Base-by-base conservation (phyloP, 2,888 invertebrate species). In the Hanleya hanleyi region DNA sequence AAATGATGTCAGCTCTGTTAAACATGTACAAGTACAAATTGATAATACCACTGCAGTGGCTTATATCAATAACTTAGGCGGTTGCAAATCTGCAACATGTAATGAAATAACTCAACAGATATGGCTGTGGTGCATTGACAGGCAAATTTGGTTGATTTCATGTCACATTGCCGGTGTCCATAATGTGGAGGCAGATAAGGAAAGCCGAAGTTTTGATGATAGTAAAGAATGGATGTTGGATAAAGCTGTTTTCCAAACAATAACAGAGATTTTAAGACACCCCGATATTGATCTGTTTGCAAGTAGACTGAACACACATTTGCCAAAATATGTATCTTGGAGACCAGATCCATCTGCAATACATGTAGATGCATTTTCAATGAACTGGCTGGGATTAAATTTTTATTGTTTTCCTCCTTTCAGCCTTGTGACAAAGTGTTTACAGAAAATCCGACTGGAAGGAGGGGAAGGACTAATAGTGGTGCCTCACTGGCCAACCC, bases 241-340 rank as follows among this genome's bases (percentile, higher is more conserved):
- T 22, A 36, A 18, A 9, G 6, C 32, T 1, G 36, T 73, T 12
- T 77, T 73, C 41, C 9, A 62, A 12, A 37, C 57, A 26, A 38
- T 73, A 9, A 1, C 26, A 29, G 22, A 22, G 29, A 66, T n/a
- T 0, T 74, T 69, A 22, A 69, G 50, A 26, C 3, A 2, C 0
- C 67, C 62, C 47, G 41, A 64, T 22, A 62, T 74, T 62, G 75
- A 75, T 50, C 38, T 77, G n/a, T 77, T 74, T 71, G 73, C 75
- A 26, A 71, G 72, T 32, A 51, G 70, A 50, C 18, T 62, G 22
- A 77, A 77, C 35, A 57, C 57, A 57, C 57, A 57, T 4, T 26
- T 57, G 29, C 22, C 22, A 4, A 57, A 22, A 4, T 57, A 57
- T 26, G 57, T 57, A 2, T 29, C 1, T 7, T 57, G 57, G 57